Base-by-base conservation (phyloP, 2,888 invertebrate species). In the Drosophila pegasa region DNA sequence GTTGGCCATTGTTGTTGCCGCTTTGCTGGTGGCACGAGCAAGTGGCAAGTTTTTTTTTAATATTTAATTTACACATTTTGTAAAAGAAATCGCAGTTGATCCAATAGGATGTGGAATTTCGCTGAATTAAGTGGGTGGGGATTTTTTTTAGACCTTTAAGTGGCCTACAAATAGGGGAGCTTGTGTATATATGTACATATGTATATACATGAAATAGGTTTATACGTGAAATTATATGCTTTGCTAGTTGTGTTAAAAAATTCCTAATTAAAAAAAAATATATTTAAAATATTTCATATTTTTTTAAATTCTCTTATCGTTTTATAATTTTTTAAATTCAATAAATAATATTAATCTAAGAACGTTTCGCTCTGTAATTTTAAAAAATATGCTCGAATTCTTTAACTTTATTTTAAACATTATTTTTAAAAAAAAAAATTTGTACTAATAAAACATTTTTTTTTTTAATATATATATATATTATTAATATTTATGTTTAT, bases 31-130 rank as follows among this genome's bases (percentile, higher is more conserved):
- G 62, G 66, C 59, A 79, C 71, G 80, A 55, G 75, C 27, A 50
- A 57, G 52, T 65, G 71, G 54, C 63, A 59, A 50, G 64, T 50
- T 67, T 41, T 9, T 18, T 18, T 12, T 9, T 14, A 3, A 4
- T 31, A 22, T 41, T 87, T 54, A 78, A 81, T 87, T 87, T 71
- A 81, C 77, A 89, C 77, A 64, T 73, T 66, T 74, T 41, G 70
- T 58, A 82, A 85, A 89, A 87, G 89, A 89, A 89, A 86, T 89
- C 78, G 68, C 61, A 43, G 35, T 55, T 77, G 55, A 9, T 66
- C 61, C 45, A 20, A 4, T 2, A 52, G 51, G 22, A 51, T 50
- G 10, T 22, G 10, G n/a, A 10, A 12, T 18, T 45, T 12, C 3
- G 3, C 12, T 14, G 29, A 12, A 4, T 47, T 29, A 3, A 12